These are phyloP conservation scores for Phataginus tricuspis DNA, from an alignment of 2,797 vertebrate genomes.

Conservation along the genomic window DNA sequence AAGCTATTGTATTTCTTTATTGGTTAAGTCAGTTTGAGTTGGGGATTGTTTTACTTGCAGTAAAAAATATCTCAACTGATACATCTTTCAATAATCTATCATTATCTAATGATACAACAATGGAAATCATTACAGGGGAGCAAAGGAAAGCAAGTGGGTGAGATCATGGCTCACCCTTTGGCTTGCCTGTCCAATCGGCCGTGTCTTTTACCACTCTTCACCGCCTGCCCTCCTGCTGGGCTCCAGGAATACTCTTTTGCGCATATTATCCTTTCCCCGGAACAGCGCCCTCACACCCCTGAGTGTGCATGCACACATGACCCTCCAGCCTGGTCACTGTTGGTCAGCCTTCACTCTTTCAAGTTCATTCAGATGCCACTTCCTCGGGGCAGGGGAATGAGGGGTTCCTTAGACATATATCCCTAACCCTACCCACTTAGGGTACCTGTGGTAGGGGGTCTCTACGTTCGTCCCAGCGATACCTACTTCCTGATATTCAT, in stretches of 20 bases:
- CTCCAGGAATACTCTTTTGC: background rate
- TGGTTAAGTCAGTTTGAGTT: conserved; percentile 11
- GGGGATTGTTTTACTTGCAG: background rate
- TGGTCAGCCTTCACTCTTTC: background rate
- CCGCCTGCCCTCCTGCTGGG: background rate
- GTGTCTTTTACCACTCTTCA: background rate
- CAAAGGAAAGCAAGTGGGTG: background rate
- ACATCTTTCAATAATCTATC: background rate
- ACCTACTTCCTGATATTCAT: background rate
- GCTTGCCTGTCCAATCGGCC: background rate
- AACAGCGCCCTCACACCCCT: background rate
- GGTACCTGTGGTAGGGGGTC: background rate
- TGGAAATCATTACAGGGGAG: background rate
- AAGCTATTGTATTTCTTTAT: background rate
- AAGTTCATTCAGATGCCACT: background rate
- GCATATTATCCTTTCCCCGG: background rate
- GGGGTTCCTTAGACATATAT: background rate
- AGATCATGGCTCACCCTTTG: background rate
- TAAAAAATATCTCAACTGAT: conserved; percentile 19
- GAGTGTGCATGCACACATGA: background rate
- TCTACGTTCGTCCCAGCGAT: background rate
- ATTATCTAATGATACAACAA: background rate
- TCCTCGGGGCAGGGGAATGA: background rate
- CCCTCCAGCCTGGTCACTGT: background rate
- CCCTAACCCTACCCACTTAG: background rate